phyloP scores from a whole-genome alignment of 2,888 invertebrate genomes.

The Amorpha juglandis region DNA sequence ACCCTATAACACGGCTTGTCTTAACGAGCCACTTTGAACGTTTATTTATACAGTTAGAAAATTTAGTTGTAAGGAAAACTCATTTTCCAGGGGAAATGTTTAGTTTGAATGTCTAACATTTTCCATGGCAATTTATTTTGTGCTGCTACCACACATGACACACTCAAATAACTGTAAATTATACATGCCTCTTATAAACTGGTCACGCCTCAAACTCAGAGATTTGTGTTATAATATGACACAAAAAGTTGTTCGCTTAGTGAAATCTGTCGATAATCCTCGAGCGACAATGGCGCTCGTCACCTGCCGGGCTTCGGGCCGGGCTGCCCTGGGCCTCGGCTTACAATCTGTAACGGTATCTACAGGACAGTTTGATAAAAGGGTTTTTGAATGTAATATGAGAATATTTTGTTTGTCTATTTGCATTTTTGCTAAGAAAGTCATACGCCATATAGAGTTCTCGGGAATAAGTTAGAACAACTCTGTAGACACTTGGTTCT shows the following conservation, averaged over 20 bases:
- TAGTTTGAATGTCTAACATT: too few species aligned
- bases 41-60: too few species aligned
- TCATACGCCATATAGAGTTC: too few species aligned
- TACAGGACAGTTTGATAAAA: constrained; percentile 8
- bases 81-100: too few species aligned
- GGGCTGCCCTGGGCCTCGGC: background rate
- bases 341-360: constrained; percentile 2
- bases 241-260: constrained; percentile 15
- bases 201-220: constrained; percentile 35
- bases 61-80: too few species aligned
- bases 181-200: constrained; percentile 36
- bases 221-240: background rate
- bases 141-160: background rate
- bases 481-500: too few species aligned
- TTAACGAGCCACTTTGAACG: too few species aligned
- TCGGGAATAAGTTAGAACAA: too few species aligned
- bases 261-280: constrained; percentile 17
- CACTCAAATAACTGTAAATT: constrained; percentile 47
- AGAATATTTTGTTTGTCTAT: background rate
- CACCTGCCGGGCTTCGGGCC: constrained; percentile 2
- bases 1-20: too few species aligned
- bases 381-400: background rate
- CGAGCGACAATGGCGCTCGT: background rate
- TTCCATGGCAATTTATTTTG: too few species aligned
- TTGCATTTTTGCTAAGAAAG: too few species aligned